Base-by-base conservation (phyloP, 2,888 invertebrate species). In the Vannuccia rotundouncinata region DNA sequence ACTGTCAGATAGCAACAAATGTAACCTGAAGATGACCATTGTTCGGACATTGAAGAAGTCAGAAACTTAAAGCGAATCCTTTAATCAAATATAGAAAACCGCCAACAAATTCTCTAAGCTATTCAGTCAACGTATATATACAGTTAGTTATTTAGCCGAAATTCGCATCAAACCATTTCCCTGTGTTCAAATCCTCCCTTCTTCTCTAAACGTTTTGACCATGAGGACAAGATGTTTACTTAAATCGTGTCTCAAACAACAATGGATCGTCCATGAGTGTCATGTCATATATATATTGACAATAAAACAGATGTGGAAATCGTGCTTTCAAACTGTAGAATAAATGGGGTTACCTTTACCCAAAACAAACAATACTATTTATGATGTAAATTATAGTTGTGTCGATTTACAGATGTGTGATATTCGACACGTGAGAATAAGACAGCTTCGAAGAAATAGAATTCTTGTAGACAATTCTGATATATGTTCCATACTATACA, bases 371-470 rank as follows among this genome's bases (percentile, higher is more conserved):
- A 5, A n/a, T 5, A 66, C 10, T 66, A 2, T 13, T n/a, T 13
- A 66, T 5, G 25, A 66, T 66, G 25, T 66, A 66, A 13, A 22
- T n/a, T 13, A 66, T 22, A 22, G 2, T 5, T 66, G 25, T 27
- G 25, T 66, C 5, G 13, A 66, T 17, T 5, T 66, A 66, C 2
- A 13, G 25, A 2, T 22, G 2, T 13, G 25, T 66, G 66, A 66
- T 66, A 66, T 66, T 66, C 66, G 66, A 66, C 66, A 22, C 66
- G 66, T 66, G 66, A 66, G 66, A 66, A 66, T 5, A 66, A 66
- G 66, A 66, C 66, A 66, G 66, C 66, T 66, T 66, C 66, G 45
- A 17, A 45, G n/a, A n/a, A n/a, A n/a, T 45, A 45, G 45, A 10
- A 45, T 45, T 10, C 45, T 45, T 66, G 66, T n/a, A 66, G 13